Conservation (phyloP, 2,797 vertebrate species). For the Furcifer pardalis region DNA sequence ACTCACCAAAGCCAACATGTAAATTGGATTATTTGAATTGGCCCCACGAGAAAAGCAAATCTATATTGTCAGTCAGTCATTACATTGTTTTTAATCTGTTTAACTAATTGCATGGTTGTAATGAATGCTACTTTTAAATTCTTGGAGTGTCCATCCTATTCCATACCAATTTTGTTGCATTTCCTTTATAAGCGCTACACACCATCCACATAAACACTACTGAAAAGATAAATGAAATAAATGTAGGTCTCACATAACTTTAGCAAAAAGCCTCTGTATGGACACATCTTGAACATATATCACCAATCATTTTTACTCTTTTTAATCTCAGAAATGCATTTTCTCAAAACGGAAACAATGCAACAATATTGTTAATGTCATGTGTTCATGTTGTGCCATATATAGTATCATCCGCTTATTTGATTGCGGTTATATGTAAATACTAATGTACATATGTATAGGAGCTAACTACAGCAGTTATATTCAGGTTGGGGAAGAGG, state of each 20-base stretch:
- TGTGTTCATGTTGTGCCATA: constrained; percentile 68
- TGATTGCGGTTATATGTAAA: constrained; percentile 73
- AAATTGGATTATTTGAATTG: constrained; percentile 5
- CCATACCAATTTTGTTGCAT: background rate
- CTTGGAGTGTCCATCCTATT: constrained; percentile 2
- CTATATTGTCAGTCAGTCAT: background rate
- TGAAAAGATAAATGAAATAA: constrained; percentile 37
- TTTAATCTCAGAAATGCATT: constrained; percentile 52
- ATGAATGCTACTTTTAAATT: constrained; percentile 13
- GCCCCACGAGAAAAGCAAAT: background rate
- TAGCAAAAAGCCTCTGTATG: constrained; percentile 51
- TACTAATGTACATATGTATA: constrained; percentile 73
- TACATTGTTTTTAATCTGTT: constrained; percentile 2
- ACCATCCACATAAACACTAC: background rate
- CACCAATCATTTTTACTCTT: constrained; percentile 37
- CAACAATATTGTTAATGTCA: constrained; percentile 66
- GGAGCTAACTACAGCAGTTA: constrained; percentile 68
- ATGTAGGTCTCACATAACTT: background rate
- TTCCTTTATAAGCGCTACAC: constrained; percentile 23
- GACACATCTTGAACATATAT: constrained; percentile 26
- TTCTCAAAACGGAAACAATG: constrained; percentile 64
- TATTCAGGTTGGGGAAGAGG: constrained; percentile 73
- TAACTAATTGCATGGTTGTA: background rate
- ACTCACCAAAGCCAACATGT: background rate
- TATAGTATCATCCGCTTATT: constrained; percentile 69